These are phyloP conservation scores for Trichopoda pennipes DNA, from an alignment of 2,888 invertebrate genomes.

Conservation along the genomic window DNA sequence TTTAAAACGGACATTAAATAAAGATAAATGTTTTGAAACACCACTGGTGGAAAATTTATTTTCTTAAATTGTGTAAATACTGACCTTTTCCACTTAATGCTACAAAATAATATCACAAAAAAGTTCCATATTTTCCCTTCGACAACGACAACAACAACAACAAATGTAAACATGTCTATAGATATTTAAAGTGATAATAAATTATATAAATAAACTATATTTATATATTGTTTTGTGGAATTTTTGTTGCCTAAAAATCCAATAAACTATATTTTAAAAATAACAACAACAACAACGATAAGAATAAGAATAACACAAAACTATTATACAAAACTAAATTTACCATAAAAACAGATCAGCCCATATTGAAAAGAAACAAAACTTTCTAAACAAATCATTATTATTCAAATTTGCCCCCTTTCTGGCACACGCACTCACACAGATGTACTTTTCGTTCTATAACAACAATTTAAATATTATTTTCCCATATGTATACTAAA, in stretches of 20 bases:
- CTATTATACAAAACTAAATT: neutral
- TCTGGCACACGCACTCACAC: conserved; percentile 30
- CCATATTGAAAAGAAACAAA: neutral
- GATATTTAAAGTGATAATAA: neutral
- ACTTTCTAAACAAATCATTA: conserved; percentile 41
- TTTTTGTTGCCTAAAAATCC: conserved; percentile 29
- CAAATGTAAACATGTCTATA: too few species aligned
- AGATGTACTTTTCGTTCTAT: neutral
- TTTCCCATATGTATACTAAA: neutral
- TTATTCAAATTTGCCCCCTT: conserved; percentile 33
- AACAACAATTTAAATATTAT: neutral
- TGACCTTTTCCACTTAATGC: conserved; percentile 8
- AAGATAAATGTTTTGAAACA: too few species aligned
- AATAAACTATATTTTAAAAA: conserved; percentile 30
- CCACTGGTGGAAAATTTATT: neutral
- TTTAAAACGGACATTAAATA: too few species aligned
- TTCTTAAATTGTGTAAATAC: neutral
- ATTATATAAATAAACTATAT: conserved; percentile 2
- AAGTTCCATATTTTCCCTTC: neutral
- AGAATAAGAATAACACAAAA: neutral
- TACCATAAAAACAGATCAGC: neutral
- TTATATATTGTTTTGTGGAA: neutral
- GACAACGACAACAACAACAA: too few species aligned
- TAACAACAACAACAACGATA: neutral
- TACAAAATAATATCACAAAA: neutral